Conservation (phyloP, 1,140 invertebrate genomes). For the Drosophila mojavensis region DNA sequence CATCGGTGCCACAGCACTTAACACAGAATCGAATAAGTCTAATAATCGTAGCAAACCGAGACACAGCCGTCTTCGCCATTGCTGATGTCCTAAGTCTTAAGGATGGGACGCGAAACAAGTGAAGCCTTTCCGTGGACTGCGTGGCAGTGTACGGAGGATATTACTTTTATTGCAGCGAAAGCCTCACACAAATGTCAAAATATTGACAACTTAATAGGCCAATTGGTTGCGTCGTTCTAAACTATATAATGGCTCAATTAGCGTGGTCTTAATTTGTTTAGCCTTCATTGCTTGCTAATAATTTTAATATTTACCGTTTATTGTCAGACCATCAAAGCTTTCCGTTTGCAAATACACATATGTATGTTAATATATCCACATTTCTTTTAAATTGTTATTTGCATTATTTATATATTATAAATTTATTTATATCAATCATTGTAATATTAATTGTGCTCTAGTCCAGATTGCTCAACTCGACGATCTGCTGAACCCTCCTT, state of each 20-base stretch:
- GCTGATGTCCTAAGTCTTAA: no score
- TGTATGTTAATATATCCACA: no score
- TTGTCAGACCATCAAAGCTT: no score
- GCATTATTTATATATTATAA: no score
- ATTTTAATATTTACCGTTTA: neutral
- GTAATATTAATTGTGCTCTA: no score
- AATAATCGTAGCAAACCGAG: constrained; percentile 40
- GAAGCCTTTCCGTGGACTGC: neutral
- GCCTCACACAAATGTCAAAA: constrained; percentile 40
- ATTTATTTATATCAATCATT: no score
- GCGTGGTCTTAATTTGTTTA: constrained; percentile 9
- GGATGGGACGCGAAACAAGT: neutral
- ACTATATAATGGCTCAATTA: constrained; percentile 17
- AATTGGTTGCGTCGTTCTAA: neutral
- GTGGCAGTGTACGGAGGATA: neutral
- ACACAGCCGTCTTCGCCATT: constrained; percentile 30
- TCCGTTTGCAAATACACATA: no score
- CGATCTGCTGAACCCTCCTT: no score
- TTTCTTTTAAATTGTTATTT: no score
- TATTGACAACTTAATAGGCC: constrained; percentile 60
- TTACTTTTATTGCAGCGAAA: constrained; percentile 40
- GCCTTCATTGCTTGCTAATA: constrained; percentile 5
- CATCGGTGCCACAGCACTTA: constrained; percentile 51
- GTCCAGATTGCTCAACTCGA: no score
- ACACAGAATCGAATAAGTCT: constrained; percentile 53